Evolutionary conservation across 1,140 invertebrate species (phyloP).

Genomic region (Orchestia grillus): DNA sequence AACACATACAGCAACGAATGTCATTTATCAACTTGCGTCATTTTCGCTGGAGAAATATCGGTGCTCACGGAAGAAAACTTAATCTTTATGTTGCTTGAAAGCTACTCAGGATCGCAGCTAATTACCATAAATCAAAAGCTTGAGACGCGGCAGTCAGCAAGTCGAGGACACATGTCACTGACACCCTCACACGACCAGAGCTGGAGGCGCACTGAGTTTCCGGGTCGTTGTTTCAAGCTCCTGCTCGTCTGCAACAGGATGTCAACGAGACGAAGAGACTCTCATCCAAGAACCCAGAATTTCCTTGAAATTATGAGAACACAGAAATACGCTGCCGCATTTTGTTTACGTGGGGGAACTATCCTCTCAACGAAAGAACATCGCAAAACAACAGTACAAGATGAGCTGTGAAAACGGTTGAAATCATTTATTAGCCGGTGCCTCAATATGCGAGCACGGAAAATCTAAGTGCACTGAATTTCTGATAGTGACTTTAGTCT

Average conservation of each 20-base stretch:
- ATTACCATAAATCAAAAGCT: not conserved
- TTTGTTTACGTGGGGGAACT: not conserved
- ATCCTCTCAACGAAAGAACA: not conserved
- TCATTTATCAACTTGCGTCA: not conserved
- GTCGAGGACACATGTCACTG: not conserved
- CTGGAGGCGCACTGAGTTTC: not conserved
- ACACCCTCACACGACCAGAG: not conserved
- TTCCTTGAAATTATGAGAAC: not conserved
- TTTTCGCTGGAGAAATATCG: not conserved
- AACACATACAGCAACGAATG: not conserved
- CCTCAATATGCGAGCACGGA: too few relatives aligned
- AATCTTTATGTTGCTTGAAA: not conserved
- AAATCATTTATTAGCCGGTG: too few relatives aligned
- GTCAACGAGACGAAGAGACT: not conserved
- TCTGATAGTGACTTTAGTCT: too few relatives aligned
- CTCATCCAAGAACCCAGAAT: not conserved
- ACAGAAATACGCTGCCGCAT: not conserved
- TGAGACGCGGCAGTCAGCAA: not conserved
- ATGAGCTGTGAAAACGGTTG: too few relatives aligned
- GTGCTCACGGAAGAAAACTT: not conserved
- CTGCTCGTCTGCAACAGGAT: not conserved
- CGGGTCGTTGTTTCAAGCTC: not conserved
- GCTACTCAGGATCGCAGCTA: not conserved
- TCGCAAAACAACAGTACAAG: not conserved
- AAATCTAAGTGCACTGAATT: too few relatives aligned